Base-by-base conservation (phyloP, 2,113 vertebrate species). In the Cyprinodon variegatus region DNA sequence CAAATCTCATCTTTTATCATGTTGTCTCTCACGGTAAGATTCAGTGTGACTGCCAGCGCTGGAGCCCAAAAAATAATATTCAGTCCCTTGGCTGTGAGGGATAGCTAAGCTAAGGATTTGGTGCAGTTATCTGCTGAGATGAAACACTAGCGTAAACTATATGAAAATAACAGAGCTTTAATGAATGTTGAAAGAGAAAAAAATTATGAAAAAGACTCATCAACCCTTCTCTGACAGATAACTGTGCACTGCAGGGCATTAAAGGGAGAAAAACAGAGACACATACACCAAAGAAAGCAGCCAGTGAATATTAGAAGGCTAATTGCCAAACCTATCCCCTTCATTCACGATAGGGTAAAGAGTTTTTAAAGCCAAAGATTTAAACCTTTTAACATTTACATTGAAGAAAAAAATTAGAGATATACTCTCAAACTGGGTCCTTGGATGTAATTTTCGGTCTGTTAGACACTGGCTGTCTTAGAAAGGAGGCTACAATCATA, bases 251-350 rank as follows among this genome's bases (percentile, higher is more conserved):
- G 72, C 74, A 11, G 82, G 89, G 89, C 78, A 83, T 81, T 66
- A 41, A 65, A 72, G 22, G 43, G 13, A 65, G 38, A 37, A 43
- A 64, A 62, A 76, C 81, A 57, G 29, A 29, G 29, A 1, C 29
- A 78, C 29, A 57, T 38, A 20, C 29, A 75, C 13, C 37, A 71
- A 76, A 74, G 76, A 78, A 73, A 73, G 73, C 70, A 76, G 81
- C 70, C 39, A 74, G 78, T 5, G 9, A 87, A 86, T 72, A 83
- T 89, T 83, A 79, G 72, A 88, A 83, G 76, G 88, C 86, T 79
- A 90, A 93, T 88, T 92, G 83, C 81, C 38, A 22, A 82, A 89
- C 81, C 81, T 70, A 82, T 86, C 89, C 78, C 82, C 70, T 65
- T 90, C 85, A 88, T 79, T 90, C 88, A 88, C 84, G 82, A 38